Evolutionary conservation across 2,113 vertebrate genomes (phyloP).

Genomic region (Colistium nudipinnis): DNA sequence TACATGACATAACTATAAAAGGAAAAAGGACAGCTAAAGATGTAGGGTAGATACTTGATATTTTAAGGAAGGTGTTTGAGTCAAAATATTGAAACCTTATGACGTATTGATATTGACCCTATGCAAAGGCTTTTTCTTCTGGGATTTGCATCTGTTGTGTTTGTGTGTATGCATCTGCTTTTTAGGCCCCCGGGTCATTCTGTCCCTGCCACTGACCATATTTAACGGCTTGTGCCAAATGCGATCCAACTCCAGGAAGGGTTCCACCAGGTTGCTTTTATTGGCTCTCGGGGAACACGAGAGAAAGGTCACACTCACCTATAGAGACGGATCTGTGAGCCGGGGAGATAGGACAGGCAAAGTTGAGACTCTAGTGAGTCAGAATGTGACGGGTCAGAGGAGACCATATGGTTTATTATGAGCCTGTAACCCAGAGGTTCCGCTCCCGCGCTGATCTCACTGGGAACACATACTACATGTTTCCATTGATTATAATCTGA

Average conservation of each 20-base stretch:
- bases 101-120: background rate
- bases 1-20: too few species aligned
- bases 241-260: conserved; percentile 65
- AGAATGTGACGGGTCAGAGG: conserved; percentile 54
- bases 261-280: conserved; percentile 76
- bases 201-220: conserved; percentile 43
- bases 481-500: background rate
- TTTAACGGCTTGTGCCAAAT: conserved; percentile 83
- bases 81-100: background rate
- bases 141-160: background rate
- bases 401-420: conserved; percentile 19
- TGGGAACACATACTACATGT: background rate
- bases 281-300: conserved; percentile 53
- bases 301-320: conserved; percentile 45
- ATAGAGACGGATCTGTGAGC: conserved; percentile 42
- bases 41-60: background rate
- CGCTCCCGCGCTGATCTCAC: background rate
- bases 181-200: conserved; percentile 19
- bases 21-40: background rate
- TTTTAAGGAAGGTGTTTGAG: background rate
- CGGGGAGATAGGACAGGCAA: conserved; percentile 23
- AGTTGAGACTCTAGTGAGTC: conserved; percentile 22
- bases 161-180: conserved; percentile 13
- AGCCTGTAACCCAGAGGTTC: conserved; percentile 34
- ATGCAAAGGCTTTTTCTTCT: background rate